A percentile compares a stretch with the other conserved stretches of the same genome.
Conservation (phyloP, 92 coral and sea anemone genomes). For the Micromussa lordhowensis region DNA sequence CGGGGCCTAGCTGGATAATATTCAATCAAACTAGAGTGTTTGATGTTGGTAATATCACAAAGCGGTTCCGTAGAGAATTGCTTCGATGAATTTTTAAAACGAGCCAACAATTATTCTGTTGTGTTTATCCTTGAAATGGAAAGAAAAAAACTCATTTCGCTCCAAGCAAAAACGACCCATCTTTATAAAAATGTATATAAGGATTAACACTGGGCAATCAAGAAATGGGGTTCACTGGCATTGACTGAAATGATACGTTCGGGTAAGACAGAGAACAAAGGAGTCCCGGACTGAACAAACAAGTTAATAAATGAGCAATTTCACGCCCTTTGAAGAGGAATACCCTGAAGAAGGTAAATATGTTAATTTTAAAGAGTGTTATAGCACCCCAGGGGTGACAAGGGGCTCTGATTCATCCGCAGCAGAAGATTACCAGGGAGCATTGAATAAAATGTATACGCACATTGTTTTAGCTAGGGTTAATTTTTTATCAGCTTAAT, state of each 20-base stretch:
- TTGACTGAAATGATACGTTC: background rate
- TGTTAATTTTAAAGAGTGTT: too few species aligned
- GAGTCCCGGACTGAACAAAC: background rate
- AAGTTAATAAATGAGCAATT: background rate
- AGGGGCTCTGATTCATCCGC: too few species aligned
- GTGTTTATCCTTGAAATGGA: background rate
- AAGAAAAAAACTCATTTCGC: background rate
- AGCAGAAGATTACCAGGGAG: too few species aligned
- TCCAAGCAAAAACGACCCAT: background rate
- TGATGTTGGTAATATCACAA: background rate
- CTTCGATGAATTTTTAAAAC: conserved; percentile 4
- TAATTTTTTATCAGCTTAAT: too few species aligned
- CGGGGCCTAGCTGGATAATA: background rate
- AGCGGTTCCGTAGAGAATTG: background rate
- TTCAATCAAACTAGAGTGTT: background rate
- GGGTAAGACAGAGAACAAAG: background rate
- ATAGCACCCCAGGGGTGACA: too few species aligned
- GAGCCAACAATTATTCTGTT: background rate
- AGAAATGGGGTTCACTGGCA: background rate
- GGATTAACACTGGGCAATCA: background rate
- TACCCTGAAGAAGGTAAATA: too few species aligned
- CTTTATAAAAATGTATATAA: background rate
- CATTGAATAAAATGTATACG: too few species aligned
- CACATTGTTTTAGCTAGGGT: too few species aligned
- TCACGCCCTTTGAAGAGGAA: background rate